Evolutionary conservation across 53 echinoderm and acorn worm genomes (phyloP), one percentile per base, ranked within the genome.

Genomic region (Hippasteria phrygiana): DNA sequence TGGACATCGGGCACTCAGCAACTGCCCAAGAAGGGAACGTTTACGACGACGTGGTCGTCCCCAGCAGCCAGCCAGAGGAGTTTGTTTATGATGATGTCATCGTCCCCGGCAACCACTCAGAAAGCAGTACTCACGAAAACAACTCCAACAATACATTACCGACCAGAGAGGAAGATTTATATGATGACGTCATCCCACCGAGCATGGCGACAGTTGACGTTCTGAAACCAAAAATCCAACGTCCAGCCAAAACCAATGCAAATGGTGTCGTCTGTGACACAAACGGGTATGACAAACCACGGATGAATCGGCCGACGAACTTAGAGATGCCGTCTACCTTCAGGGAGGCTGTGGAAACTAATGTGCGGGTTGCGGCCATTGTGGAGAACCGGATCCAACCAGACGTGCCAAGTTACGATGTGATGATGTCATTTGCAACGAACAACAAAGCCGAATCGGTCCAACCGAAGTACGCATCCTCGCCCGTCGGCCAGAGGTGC

Each of bases 231-330:
- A 31, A 18, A 9, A 36, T 8, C 50, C 5, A 41, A n/a, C 7
- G 8, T 70, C 70, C 18, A 51, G 38, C 22, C 12, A 8, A 69
- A 42, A 26, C 9, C 65, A 80, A 80, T 27, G 80, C 62, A 17
- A 80, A 16, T 16, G 28, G 5, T n/a, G n/a, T n/a, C n/a, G n/a
- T n/a, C n/a, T n/a, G n/a, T 1, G 81, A 42, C 27, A 43, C 28
- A 4, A 69, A 47, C 26, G 85, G 85, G 51, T 6, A 63, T 3
- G 43, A 64, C 29, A 63, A 71, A 50, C 42, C 66, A 26, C 69
- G 55, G 29, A 85, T 70, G n/a, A 85, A 67, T 26, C 85, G 85
- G 5, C 85, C 85, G 26, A 85, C 85, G 10, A 69, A 85, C 70
- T 24, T 85, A 51, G 85, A 69, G 42, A 85, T 85, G 85, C 70